Evolutionary conservation across 2,797 vertebrate species (phyloP).

Genomic region (Liparis tanakae): DNA sequence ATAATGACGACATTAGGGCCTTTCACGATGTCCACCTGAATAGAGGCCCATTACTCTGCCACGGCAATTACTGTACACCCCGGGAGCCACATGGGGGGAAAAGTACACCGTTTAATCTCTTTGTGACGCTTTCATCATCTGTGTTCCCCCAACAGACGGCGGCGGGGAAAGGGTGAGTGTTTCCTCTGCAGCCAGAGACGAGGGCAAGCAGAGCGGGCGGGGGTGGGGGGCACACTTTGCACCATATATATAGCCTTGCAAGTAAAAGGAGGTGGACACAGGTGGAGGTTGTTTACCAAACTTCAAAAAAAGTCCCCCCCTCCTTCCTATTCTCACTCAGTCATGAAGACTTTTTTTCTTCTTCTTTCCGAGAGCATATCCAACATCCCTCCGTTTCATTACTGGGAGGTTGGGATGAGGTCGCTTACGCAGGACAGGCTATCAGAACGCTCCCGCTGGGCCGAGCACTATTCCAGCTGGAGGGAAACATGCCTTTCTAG

Average conservation of each 20-base stretch:
- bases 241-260: slow-evolving; percentile 11
- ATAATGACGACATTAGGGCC: slow-evolving; percentile 32
- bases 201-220: not conserved
- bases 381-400: slow-evolving; percentile 54
- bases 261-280: slow-evolving; percentile 22
- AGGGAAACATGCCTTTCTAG: slow-evolving; percentile 24
- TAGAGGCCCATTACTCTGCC: slow-evolving; percentile 16
- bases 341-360: not conserved
- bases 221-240: slow-evolving; percentile 25
- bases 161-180: not conserved
- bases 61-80: slow-evolving; percentile 29
- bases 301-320: slow-evolving; percentile 37
- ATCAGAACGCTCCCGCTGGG: slow-evolving; percentile 50
- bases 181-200: not conserved
- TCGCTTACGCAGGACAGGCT: slow-evolving; percentile 53
- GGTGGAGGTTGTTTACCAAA: slow-evolving; percentile 47
- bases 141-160: slow-evolving; percentile 15
- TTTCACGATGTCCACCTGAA: slow-evolving; percentile 3
- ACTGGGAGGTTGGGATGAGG: slow-evolving; percentile 58
- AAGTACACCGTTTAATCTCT: slow-evolving; percentile 8
- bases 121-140: slow-evolving; percentile 44
- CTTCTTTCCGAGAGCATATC: slow-evolving; percentile 24
- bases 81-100: slow-evolving; percentile 16
- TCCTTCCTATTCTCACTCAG: slow-evolving; percentile 35
- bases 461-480: slow-evolving; percentile 34